These are phyloP conservation scores for Theristus sp. DNA, from an alignment of 2,888 invertebrate genomes.

Conservation along the genomic window DNA sequence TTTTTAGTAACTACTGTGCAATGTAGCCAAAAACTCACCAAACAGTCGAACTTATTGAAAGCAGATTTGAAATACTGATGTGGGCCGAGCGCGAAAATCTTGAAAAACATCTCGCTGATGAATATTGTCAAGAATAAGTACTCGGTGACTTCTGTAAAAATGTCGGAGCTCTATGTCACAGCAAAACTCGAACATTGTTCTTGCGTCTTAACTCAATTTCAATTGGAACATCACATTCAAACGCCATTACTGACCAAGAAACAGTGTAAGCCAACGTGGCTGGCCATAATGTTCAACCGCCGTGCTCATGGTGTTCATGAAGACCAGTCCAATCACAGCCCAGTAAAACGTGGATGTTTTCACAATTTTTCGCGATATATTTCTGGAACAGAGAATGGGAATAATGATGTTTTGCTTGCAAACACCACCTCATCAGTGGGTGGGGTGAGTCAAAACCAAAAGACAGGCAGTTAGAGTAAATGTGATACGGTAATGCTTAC, in stretches of 20 bases:
- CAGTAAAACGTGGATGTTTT: conserved; percentile 98
- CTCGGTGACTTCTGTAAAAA: conserved; percentile 66
- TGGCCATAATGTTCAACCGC: conserved; percentile 95
- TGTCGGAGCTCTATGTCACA: neutral
- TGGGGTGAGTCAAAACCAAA: too few species aligned
- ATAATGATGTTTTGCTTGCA: too few species aligned
- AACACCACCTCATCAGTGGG: too few species aligned
- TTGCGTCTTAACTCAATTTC: neutral
- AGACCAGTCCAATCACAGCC: conserved; percentile 96
- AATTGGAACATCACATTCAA: neutral
- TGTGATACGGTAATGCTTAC: neutral
- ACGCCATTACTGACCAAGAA: conserved; percentile 97
- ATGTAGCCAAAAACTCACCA: too few species aligned
- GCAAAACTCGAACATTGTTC: neutral
- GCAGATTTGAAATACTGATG: conserved; percentile 95
- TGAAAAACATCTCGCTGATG: conserved; percentile 96
- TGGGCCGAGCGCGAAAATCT: conserved; percentile 94
- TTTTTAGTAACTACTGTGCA: too few species aligned
- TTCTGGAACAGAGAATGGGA: too few species aligned
- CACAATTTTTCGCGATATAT: conserved; percentile 54
- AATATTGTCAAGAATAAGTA: conserved; percentile 92
- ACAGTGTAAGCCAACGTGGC: conserved; percentile 75
- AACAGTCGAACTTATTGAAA: conserved; percentile 98
- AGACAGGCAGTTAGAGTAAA: too few species aligned
- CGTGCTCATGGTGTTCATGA: conserved; percentile 93